phyloP scores from a whole-genome alignment of 2,113 vertebrate species.

The Oxyruncus cristatus region DNA sequence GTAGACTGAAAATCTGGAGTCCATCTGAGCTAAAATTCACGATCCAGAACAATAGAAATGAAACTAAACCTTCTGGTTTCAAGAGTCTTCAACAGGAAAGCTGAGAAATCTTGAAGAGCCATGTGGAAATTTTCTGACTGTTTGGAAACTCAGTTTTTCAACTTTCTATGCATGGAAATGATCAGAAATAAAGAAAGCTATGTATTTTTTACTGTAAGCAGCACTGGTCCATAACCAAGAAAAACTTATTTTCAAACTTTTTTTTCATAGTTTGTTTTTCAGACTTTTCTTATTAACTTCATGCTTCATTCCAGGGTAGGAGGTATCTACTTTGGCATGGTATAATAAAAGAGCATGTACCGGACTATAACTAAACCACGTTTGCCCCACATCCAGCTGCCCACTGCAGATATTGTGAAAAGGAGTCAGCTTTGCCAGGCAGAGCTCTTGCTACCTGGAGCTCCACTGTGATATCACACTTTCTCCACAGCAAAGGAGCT shows the following conservation, averaged over 20 bases:
- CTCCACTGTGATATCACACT: not conserved
- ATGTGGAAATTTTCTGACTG: conserved; percentile 27
- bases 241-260: not conserved
- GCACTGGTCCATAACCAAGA: not conserved
- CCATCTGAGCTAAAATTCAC: not conserved
- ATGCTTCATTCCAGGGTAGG: not conserved
- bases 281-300: not conserved
- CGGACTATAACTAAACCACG: accelerated
- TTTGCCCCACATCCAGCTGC: not conserved
- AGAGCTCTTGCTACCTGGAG: not conserved
- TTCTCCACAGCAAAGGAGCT: not conserved
- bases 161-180: not conserved
- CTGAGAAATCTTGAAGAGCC: not conserved
- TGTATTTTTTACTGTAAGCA: not conserved
- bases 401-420: not conserved
- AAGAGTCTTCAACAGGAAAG: not conserved
- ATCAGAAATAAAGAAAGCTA: not conserved
- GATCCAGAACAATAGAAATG: not conserved
- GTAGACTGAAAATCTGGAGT: not conserved
- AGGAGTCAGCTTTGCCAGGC: not conserved
- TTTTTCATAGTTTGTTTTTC: not conserved
- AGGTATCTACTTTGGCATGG: not conserved
- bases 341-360: not conserved
- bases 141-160: conserved; percentile 12
- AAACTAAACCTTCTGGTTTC: not conserved